Conservation (phyloP, 2,797 vertebrate genomes). For the Anableps anableps region DNA sequence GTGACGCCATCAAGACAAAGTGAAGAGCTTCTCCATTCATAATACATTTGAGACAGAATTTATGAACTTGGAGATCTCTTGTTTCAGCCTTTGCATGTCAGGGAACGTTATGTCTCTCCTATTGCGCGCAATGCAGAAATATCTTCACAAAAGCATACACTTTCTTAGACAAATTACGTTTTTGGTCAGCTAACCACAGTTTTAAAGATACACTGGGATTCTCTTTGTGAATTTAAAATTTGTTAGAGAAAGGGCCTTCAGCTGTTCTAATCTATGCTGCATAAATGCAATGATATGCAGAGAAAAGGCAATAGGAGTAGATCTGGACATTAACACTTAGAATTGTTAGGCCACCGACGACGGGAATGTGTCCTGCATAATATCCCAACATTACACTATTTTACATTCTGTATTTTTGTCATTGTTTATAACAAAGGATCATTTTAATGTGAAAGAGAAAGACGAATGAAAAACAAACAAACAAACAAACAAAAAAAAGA, state of each 20-base stretch:
- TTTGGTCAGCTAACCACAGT: conserved; percentile 64
- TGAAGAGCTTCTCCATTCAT: conserved; percentile 37
- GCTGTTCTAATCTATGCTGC: conserved; percentile 14
- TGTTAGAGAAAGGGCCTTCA: neutral
- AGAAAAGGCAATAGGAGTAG: neutral
- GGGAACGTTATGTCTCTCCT: conserved; percentile 58
- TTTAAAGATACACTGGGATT: conserved; percentile 36
- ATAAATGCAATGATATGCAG: neutral
- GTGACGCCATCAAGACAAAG: conserved; percentile 49
- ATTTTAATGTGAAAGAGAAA: neutral
- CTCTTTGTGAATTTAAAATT: conserved; percentile 28
- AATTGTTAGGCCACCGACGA: neutral
- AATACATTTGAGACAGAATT: conserved; percentile 58
- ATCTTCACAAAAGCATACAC: conserved; percentile 47
- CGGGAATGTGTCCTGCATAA: neutral
- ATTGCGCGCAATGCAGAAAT: conserved; percentile 48
- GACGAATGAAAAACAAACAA: neutral
- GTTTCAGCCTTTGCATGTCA: conserved; percentile 51
- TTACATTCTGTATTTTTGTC: neutral
- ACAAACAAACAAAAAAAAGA: too few relatives aligned
- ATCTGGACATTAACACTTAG: neutral
- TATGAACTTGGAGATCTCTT: conserved; percentile 63
- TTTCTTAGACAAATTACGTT: conserved; percentile 61
- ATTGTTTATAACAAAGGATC: neutral
- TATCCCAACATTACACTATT: neutral